Evolutionary conservation across 2,113 vertebrate species (phyloP).

Genomic region (Sus scrofa): T2T-Sscrofa CM000819.6:127985001-127985500

Average conservation of each 20-base stretch:
- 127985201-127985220: not conserved
- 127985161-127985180: not conserved
- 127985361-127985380: not conserved
- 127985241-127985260: not conserved
- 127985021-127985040: not conserved
- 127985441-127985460: not conserved
- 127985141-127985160: not conserved
- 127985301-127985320: not conserved
- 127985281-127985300: not conserved
- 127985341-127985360: not conserved
- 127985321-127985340: not conserved
- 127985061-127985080: not conserved
- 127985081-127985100: not conserved
- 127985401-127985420: not conserved
- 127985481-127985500: not conserved
- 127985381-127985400: not conserved
- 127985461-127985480: not conserved
- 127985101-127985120: not conserved
- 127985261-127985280: not conserved
- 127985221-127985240: not conserved
- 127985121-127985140: not conserved
- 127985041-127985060: slow-evolving; percentile 18
- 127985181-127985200: not conserved
- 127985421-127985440: not conserved
- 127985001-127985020: not conserved